These are phyloP conservation scores for Madoqua kirkii DNA, from an alignment of 2,113 vertebrate genomes.

Conservation along the genomic window DNA sequence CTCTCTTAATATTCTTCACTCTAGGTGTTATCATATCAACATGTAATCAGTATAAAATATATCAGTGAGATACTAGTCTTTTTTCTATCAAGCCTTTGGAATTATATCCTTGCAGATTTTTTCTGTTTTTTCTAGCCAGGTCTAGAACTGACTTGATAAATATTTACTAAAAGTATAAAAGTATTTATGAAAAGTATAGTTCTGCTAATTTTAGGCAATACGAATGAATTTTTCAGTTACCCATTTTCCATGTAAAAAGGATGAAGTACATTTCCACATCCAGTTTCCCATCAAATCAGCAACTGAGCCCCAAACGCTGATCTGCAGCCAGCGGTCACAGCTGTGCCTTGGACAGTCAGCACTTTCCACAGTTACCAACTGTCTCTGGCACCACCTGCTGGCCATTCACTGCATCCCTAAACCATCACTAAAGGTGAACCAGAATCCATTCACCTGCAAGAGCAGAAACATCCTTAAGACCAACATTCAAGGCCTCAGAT, in stretches of 20 bases:
- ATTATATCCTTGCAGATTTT: background rate
- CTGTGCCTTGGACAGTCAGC: background rate
- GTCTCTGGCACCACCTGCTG: slow-evolving; percentile 69
- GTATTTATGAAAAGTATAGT: background rate
- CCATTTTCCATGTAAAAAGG: background rate
- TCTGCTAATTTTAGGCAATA: background rate
- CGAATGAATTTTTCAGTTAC: background rate
- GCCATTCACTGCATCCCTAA: background rate
- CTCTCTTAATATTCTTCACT: background rate
- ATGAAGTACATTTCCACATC: background rate
- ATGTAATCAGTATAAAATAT: background rate
- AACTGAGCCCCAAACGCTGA: background rate
- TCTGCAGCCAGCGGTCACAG: background rate
- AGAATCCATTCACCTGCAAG: background rate
- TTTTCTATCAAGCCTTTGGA: background rate
- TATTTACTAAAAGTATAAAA: background rate
- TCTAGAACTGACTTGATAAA: background rate
- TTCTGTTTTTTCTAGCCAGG: background rate
- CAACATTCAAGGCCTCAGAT: background rate
- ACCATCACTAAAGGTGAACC: background rate
- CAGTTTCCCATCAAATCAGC: background rate
- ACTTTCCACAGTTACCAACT: background rate
- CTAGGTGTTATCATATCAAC: background rate
- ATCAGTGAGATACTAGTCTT: background rate
- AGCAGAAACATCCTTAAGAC: background rate